phyloP scores from a whole-genome alignment of 2,888 invertebrate genomes.

The Drosophila neonasuta region DNA sequence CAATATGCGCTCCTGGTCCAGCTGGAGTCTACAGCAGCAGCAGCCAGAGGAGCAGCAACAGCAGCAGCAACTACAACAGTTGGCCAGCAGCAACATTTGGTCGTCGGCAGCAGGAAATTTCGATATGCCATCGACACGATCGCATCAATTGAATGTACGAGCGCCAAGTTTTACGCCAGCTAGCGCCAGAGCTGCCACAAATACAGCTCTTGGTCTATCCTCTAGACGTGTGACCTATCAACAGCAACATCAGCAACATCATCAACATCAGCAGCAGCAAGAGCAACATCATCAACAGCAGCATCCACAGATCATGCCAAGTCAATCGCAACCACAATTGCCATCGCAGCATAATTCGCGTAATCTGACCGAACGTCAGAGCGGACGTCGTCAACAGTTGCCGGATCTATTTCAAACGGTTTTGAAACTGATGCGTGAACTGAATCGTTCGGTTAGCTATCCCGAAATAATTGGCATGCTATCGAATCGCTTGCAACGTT shows the following conservation, averaged over 20 bases:
- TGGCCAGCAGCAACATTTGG: neutral
- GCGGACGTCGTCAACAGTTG: conserved; percentile 28
- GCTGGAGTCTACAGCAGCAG: conserved; percentile 17
- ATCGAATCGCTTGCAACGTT: conserved; percentile 48
- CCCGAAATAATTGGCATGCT: conserved; percentile 52
- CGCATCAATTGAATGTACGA: conserved; percentile 48
- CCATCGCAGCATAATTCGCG: conserved; percentile 5
- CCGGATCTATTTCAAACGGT: conserved; percentile 52
- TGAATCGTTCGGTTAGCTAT: conserved; percentile 59
- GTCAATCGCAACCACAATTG: conserved; percentile 43
- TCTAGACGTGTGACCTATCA: neutral
- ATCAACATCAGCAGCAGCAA: neutral
- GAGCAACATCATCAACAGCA: neutral
- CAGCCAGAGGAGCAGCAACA: conserved; percentile 3
- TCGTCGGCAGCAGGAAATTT: neutral
- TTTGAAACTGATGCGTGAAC: conserved; percentile 45
- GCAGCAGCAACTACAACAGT: neutral
- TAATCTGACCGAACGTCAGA: neutral
- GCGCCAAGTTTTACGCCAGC: conserved; percentile 54
- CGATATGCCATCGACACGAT: conserved; percentile 6
- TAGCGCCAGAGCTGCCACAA: conserved; percentile 18
- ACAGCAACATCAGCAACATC: too few species aligned
- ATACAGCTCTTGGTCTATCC: neutral
- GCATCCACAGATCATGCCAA: conserved; percentile 18
- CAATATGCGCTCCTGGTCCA: conserved; percentile 25